Conservation (phyloP, 2,797 vertebrate species). For the Amniataba percoides region DNA sequence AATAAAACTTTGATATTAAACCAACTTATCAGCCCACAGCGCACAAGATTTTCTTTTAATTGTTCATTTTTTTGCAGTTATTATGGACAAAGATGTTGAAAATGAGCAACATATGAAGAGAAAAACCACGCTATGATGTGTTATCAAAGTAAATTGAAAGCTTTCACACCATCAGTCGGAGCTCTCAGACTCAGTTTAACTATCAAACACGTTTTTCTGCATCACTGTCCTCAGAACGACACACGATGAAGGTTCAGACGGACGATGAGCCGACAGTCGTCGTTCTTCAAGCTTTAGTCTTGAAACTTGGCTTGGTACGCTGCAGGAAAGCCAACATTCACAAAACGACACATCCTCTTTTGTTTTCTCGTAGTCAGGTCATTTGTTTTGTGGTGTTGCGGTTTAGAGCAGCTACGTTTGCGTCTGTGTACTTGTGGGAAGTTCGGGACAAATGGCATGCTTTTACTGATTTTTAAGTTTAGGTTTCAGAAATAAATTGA, state of each 20-base stretch:
- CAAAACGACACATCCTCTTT: background rate
- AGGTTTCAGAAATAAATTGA: background rate
- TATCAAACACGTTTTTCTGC: background rate
- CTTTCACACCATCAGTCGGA: background rate
- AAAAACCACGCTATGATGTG: no score
- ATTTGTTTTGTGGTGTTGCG: background rate
- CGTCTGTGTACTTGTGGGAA: background rate
- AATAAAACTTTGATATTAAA: no score
- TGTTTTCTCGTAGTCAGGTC: background rate
- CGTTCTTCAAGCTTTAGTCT: background rate
- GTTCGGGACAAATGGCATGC: background rate
- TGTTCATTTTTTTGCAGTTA: background rate
- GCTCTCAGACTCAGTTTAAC: background rate
- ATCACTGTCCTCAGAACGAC: constrained; percentile 15
- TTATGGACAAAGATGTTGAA: background rate
- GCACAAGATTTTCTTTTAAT: background rate
- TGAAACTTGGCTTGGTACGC: background rate
- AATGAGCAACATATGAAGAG: no score
- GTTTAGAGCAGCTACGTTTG: background rate
- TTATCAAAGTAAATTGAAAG: background rate
- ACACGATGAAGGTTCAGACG: background rate
- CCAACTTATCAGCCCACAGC: background rate
- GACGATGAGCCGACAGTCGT: background rate
- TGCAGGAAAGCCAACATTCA: background rate
- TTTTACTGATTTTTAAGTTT: background rate